Conservation (phyloP, 2,113 vertebrate species). For the Vireo altiloquus region DNA sequence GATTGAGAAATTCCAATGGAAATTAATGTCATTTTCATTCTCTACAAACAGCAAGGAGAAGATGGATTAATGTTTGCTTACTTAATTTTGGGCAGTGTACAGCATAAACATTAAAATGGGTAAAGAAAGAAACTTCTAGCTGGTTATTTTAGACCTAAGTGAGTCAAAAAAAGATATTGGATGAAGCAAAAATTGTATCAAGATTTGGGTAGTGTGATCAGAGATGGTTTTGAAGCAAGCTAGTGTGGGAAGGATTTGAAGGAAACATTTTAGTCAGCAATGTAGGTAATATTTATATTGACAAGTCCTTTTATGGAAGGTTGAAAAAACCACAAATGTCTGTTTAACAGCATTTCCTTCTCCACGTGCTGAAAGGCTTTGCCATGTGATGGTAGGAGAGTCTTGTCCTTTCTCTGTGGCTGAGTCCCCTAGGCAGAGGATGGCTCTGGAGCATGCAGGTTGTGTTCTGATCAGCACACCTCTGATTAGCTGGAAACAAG, state of each 20-base stretch:
- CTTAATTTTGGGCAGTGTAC: background rate
- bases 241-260: background rate
- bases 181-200: background rate
- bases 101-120: background rate
- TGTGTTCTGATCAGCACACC: accelerated
- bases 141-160: background rate
- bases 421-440: background rate
- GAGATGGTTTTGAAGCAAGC: background rate
- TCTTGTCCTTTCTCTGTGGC: background rate
- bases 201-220: background rate
- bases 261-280: background rate
- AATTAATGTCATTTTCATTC: background rate
- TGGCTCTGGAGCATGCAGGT: accelerated
- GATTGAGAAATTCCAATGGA: background rate
- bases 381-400: accelerated
- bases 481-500: background rate
- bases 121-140: background rate
- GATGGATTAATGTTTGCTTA: background rate
- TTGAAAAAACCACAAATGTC: background rate
- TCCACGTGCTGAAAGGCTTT: background rate
- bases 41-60: background rate
- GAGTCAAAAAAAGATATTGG: background rate
- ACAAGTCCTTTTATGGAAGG: background rate
- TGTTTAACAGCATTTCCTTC: background rate
- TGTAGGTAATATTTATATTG: accelerated